Evolutionary conservation across 2,113 vertebrate species (phyloP).

Genomic region (Xyrauchen texanus): DNA sequence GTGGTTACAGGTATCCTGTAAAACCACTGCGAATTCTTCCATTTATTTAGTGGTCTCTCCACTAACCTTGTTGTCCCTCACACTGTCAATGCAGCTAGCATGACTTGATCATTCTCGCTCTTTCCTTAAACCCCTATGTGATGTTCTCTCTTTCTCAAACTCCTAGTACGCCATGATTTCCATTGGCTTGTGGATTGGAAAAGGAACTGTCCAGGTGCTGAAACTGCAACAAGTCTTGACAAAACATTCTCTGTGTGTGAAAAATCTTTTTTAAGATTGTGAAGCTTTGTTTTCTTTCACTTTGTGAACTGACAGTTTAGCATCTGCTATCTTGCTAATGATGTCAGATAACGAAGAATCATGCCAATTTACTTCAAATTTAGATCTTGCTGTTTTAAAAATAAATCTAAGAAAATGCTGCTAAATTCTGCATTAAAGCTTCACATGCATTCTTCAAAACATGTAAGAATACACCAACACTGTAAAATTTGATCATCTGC

Average conservation of each 20-base stretch:
- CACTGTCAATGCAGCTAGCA: neutral
- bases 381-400: no score
- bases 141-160: constrained; percentile 14
- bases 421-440: neutral
- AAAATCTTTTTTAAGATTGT: constrained; percentile 40
- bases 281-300: constrained; percentile 33
- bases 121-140: neutral
- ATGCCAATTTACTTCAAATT: no score
- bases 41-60: constrained; percentile 60
- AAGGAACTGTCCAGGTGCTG: constrained; percentile 56
- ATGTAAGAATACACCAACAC: neutral
- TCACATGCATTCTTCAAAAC: no score
- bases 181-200: neutral
- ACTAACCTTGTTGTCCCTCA: constrained; percentile 35
- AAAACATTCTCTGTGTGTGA: neutral
- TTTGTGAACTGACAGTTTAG: constrained; percentile 1
- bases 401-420: neutral
- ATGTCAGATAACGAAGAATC: neutral
- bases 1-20: constrained; percentile 62
- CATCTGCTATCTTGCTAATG: constrained; percentile 18
- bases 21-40: constrained; percentile 48
- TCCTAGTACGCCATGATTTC: neutral
- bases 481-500: no score
- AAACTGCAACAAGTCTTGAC: constrained; percentile 29
- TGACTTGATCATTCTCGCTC: neutral